Evolutionary conservation across 2,797 vertebrate genomes (phyloP), one percentile per base, ranked within the genome.

Genomic region (Urocyon cinereoargenteus): DNA sequence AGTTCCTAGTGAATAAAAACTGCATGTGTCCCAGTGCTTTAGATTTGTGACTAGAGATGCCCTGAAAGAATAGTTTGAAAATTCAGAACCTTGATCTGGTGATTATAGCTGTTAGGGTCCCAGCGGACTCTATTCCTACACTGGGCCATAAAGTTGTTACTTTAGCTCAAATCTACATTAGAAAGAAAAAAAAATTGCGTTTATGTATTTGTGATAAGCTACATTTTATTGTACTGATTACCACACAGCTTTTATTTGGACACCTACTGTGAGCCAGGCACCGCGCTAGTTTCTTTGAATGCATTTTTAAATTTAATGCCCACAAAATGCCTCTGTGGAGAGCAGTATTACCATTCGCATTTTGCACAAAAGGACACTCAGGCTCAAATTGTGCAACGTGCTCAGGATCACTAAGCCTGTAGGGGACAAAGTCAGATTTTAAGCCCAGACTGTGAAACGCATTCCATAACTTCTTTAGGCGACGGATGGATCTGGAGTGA

Each of bases 71-170:
- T 6, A 64, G 28, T 36, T 31, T 45, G 68, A 40, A 73, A 75
- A 28, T 90, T 94, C 77, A 36, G 55, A n/a, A 79, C 85, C 26
- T 90, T 75, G 28, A 73, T 79, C 45, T 96, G 62, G 64, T 53
- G 18, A 22, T 40, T 49, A 21, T 19, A 26, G 24, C n/a, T 59
- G 13, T 22, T 21, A 70, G 93, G 13, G 18, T 86, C 57, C 94
- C 86, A 51, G 49, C 53, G 79, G 75, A 94, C 40, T 81, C 31
- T 51, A 73, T 93, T 83, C 53, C 79, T 75, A 40, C n/a, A 15
- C 3, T 51, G 51, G n/a, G 2, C 49, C 70, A 24, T 75, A 62
- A 94, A 83, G 24, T 73, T 64, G 59, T 53, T 61, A 53, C 36
- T 95, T 45, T 57, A 31, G 51, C 70, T 72, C 57, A 84, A 85